A percentile compares a stretch with the other conserved stretches of the same genome.
Evolutionary conservation across 2,113 vertebrate species (phyloP).

Genomic region (Jacana jacana): DNA sequence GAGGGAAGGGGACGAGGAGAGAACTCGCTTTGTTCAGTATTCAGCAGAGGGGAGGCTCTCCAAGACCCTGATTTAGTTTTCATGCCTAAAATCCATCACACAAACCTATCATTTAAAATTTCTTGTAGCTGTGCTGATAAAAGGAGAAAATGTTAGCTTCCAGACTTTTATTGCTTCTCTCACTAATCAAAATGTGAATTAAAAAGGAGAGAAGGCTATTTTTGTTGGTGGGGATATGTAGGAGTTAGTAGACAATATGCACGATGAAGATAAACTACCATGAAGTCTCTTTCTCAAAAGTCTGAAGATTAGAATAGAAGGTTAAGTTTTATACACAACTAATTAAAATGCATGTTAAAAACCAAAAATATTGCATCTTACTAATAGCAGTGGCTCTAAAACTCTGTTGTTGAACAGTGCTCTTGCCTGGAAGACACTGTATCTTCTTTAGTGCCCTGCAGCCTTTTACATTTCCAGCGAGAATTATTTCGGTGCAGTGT

Average conservation of each 20-base stretch:
- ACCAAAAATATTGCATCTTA: neutral
- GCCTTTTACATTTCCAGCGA: neutral
- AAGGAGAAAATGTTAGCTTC: neutral
- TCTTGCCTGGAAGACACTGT: neutral
- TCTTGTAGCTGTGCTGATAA: neutral
- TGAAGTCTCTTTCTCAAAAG: neutral
- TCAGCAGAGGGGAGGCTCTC: neutral
- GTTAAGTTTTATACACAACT: neutral
- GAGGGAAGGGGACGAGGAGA: neutral
- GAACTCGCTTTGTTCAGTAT: neutral
- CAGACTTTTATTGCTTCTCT: neutral
- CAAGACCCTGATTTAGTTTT: neutral
- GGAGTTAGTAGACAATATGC: neutral
- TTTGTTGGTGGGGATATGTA: neutral
- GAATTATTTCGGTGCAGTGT: neutral
- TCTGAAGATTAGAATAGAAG: neutral
- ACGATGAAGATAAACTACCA: neutral
- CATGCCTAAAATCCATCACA: neutral
- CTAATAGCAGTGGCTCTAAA: neutral
- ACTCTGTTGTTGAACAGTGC: neutral
- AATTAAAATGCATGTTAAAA: neutral
- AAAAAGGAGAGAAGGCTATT: neutral
- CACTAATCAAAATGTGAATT: neutral
- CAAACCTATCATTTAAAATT: neutral
- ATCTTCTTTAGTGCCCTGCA: neutral